Percentiles rank a stretch among this genome's conserved stretches.
Evolutionary conservation across 2,888 invertebrate species (phyloP).

Genomic region (Achlya flavicornis): DNA sequence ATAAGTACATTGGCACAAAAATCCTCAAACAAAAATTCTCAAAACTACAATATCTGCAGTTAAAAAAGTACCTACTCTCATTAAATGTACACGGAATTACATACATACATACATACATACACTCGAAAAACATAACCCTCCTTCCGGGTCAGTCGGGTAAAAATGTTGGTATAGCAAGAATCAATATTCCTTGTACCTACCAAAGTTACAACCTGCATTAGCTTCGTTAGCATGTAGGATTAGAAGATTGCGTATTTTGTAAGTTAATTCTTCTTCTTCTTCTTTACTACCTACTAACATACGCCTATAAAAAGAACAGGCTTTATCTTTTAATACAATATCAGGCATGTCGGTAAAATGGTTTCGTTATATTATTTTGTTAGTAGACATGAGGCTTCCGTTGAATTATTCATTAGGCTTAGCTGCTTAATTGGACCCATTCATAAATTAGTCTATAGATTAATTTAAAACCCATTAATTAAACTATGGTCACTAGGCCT

Average conservation of each 20-base stretch:
- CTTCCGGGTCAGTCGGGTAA: too few relatives aligned
- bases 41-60: too few relatives aligned
- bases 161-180: neutral
- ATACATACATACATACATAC: too few relatives aligned
- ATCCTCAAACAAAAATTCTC: neutral
- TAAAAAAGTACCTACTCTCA: neutral
- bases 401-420: neutral
- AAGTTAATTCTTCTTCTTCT: neutral
- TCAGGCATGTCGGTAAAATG: neutral
- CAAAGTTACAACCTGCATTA: neutral
- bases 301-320: neutral
- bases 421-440: neutral
- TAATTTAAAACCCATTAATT: too few relatives aligned
- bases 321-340: neutral
- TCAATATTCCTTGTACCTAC: neutral
- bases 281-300: neutral
- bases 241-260: neutral
- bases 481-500: too few relatives aligned
- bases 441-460: neutral
- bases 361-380: neutral
- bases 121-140: too few relatives aligned
- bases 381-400: neutral
- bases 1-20: too few relatives aligned
- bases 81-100: neutral
- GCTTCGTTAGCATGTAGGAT: neutral